A percentile compares a stretch with the other conserved stretches of the same genome.
Evolutionary conservation across 2,888 invertebrate genomes (phyloP).

Genomic region (Lypha dubia): DNA sequence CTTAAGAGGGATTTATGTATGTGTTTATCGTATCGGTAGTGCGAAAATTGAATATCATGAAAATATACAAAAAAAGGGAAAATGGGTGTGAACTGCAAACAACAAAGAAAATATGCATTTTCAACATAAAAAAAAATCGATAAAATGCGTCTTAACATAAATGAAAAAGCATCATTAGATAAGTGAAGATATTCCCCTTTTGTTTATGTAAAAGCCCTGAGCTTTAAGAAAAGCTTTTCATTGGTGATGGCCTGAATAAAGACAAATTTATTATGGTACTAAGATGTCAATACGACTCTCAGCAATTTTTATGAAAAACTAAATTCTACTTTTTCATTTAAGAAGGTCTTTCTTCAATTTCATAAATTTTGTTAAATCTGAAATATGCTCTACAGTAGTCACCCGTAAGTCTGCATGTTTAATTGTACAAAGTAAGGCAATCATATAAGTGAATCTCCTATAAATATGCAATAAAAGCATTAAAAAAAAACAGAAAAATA

Average conservation of each 20-base stretch:
- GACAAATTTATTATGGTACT: background rate
- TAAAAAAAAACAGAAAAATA: too few species aligned
- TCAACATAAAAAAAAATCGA: constrained; percentile 64
- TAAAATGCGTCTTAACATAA: constrained; percentile 66
- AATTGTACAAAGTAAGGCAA: too few species aligned
- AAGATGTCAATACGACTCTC: background rate
- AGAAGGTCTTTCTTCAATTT: too few species aligned
- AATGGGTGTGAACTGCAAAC: constrained; percentile 69
- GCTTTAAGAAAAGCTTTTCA: constrained; percentile 44
- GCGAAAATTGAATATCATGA: background rate
- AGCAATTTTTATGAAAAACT: too few species aligned
- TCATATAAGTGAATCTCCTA: too few species aligned
- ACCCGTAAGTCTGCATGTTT: too few species aligned
- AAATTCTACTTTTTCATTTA: too few species aligned
- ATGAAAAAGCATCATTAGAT: constrained; percentile 35
- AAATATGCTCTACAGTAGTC: too few species aligned
- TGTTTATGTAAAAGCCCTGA: constrained; percentile 1
- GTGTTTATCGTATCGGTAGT: constrained; percentile 39
- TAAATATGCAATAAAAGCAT: too few species aligned
- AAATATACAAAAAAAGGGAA: constrained; percentile 12
- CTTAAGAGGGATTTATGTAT: constrained; percentile 40
- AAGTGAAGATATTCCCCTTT: constrained; percentile 18
- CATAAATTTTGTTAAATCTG: too few species aligned
- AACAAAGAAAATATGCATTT: constrained; percentile 58
- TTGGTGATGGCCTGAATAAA: background rate